phyloP scores from a whole-genome alignment of 2,888 invertebrate species.

The Melieria crassipennis region DNA sequence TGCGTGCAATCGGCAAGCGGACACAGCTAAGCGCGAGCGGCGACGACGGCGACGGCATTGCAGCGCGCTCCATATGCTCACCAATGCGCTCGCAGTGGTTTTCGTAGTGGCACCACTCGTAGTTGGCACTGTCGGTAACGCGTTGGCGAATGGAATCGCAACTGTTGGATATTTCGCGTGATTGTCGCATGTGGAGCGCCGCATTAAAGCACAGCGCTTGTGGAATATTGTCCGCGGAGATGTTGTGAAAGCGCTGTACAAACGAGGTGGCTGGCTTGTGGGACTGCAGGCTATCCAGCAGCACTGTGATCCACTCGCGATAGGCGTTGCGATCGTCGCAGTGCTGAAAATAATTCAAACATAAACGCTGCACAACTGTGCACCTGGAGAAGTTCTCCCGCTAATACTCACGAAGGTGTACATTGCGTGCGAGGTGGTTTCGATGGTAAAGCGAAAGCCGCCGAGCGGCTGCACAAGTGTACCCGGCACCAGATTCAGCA shows the following conservation, averaged over 20 bases:
- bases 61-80: constrained; percentile 26
- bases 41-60: constrained; percentile 13
- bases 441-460: constrained; percentile 57
- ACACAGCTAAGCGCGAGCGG: constrained; percentile 29
- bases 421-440: constrained; percentile 54
- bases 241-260: constrained; percentile 36
- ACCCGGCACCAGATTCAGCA: constrained; percentile 56
- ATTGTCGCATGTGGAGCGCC: constrained; percentile 39
- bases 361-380: background rate
- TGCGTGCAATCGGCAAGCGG: constrained; percentile 52
- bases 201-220: constrained; percentile 23
- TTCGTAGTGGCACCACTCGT: background rate
- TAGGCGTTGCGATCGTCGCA: constrained; percentile 57
- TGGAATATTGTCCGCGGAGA: constrained; percentile 39
- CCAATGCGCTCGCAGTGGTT: background rate
- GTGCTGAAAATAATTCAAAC: constrained; percentile 44
- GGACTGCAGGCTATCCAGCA: constrained; percentile 48
- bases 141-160: constrained; percentile 48
- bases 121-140: constrained; percentile 12
- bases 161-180: constrained; percentile 41
- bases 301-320: constrained; percentile 56
- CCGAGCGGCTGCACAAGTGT: constrained; percentile 54
- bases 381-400: background rate
- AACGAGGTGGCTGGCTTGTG: constrained; percentile 15
- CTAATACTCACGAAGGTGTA: constrained; percentile 54